These are phyloP conservation scores for Odontothrips loti DNA, from an alignment of 2,888 invertebrate genomes.

Conservation along the genomic window DNA sequence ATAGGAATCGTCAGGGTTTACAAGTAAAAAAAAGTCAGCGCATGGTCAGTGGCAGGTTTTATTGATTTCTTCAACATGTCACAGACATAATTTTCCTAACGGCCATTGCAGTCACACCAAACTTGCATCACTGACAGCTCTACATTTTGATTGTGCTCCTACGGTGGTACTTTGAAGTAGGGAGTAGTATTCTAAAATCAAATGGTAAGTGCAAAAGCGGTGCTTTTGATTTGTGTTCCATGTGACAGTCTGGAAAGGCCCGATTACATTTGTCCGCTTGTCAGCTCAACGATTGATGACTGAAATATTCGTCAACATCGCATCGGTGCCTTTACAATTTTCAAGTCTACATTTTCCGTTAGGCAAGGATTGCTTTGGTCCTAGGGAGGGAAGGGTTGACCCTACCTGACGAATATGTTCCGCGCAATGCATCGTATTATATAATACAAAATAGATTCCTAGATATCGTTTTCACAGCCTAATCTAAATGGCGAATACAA, in stretches of 20 bases:
- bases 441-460: background rate
- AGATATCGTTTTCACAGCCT: constrained; percentile 16
- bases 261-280: background rate
- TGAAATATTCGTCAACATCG: background rate
- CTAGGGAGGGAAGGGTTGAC: background rate
- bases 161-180: background rate
- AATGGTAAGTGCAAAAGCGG: background rate
- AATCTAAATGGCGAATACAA: background rate
- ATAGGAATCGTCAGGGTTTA: background rate
- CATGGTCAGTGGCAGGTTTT: background rate
- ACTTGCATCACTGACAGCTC: background rate
- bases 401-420: background rate
- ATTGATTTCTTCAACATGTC: background rate
- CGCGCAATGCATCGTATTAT: background rate
- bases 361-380: background rate
- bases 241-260: background rate
- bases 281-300: background rate
- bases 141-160: constrained; percentile 2
- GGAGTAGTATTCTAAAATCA: background rate
- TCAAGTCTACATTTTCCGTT: background rate
- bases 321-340: background rate
- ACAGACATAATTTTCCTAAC: background rate
- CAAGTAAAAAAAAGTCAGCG: background rate
- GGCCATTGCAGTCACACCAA: background rate
- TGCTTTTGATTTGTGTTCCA: constrained; percentile 17